Evolutionary conservation across 2,888 invertebrate species (phyloP), one percentile per base, ranked within the genome.

Genomic region (Pachycephus smyrnensis): DNA sequence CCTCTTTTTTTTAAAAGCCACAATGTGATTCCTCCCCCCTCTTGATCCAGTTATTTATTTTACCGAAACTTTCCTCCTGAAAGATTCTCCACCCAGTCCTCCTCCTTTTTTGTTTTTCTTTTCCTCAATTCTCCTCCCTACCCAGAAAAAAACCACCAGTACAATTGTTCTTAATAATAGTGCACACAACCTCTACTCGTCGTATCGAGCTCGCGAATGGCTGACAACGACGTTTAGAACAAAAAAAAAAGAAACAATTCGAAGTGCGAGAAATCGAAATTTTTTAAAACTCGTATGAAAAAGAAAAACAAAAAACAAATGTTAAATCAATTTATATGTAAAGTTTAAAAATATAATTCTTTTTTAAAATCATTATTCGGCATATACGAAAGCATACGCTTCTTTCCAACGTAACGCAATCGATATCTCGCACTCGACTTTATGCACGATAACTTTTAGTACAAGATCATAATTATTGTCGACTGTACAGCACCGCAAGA

Each of bases 371-470:
- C 55, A 3, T 55, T 55, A 23, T 55, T 31, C 9, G 3, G 9
- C 71, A 2, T 6, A 12, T 15, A 33, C 12, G 4, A 11, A 23
- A 33, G 33, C 30, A 35, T 33, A 33, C n/a, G 32, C 23, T 30
- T 71, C 30, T 30, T 69, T 32, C 55, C 2, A 15, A 40, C 15
- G 12, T 12, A 4, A 36, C 32, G 32, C 73, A 12, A 32, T 68
- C 71, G 31, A 71, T 71, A 31, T 71, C 80, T 75, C 79, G 81
- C 73, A 76, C 77, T 79, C 82, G 80, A 77, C 75, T 77, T 81
- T 86, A 87, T 88, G 82, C 86, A 87, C 85, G 87, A 87, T 86
- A 88, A 55, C 84, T 84, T 80, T 86, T 86, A 88, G 88, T 89
- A 88, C 88, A 89, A 89, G 84, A 86, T 82, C 85, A 85, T 84